phyloP scores from a whole-genome alignment of 2,797 vertebrate species.

The Poecile montanus region DNA sequence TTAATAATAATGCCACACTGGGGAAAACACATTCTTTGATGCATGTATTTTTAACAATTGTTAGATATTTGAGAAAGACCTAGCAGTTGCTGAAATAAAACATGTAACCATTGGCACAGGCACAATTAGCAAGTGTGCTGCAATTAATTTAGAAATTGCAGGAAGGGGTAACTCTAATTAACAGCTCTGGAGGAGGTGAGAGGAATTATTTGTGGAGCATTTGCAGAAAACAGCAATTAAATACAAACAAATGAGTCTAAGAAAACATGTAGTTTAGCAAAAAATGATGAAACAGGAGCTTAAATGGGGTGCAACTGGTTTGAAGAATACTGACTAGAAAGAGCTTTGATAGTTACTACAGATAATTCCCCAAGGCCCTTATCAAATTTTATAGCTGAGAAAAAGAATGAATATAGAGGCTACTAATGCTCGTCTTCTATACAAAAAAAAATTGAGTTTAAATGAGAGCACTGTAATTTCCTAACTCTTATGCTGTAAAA shows the following conservation, averaged over 20 bases:
- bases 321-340: not conserved
- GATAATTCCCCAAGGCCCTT: not conserved
- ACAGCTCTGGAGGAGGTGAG: not conserved
- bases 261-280: not conserved
- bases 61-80: not conserved
- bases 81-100: not conserved
- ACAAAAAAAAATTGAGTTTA: not conserved
- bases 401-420: not conserved
- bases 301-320: not conserved
- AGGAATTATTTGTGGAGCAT: not conserved
- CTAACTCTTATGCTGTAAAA: not conserved
- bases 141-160: constrained; percentile 42
- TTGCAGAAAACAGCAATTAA: constrained; percentile 26
- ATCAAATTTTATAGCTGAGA: not conserved
- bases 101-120: not conserved
- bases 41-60: not conserved
- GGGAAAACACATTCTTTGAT: not conserved
- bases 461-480: not conserved
- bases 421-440: not conserved
- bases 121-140: constrained; percentile 13
- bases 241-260: not conserved
- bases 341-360: not conserved
- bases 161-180: constrained; percentile 22
- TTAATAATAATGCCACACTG: not conserved
- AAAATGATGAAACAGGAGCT: not conserved